These are phyloP conservation scores for Stenopsyche tienmushanensis DNA, from an alignment of 1,140 invertebrate genomes.

Conservation along the genomic window DNA sequence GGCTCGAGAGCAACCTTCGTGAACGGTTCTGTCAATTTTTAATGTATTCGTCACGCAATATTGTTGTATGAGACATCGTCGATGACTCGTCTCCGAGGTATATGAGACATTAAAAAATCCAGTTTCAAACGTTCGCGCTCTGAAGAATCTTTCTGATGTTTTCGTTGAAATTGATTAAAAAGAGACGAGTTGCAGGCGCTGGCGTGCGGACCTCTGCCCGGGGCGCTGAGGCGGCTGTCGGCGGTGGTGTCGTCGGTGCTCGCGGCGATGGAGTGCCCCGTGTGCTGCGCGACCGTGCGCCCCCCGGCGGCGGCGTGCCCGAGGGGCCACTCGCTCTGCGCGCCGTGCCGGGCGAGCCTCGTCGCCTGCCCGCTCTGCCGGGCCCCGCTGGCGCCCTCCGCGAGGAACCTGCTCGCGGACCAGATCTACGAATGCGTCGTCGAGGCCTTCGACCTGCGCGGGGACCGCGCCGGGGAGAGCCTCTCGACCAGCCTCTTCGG, in stretches of 20 bases:
- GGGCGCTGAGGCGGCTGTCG: conserved; percentile 54
- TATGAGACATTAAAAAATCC: no score
- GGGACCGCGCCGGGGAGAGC: conserved; percentile 44
- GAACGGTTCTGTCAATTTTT: no score
- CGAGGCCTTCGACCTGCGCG: conserved; percentile 52
- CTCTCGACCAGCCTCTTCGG: conserved; percentile 43
- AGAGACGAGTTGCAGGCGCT: no score
- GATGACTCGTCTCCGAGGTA: no score
- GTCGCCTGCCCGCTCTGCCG: conserved; percentile 64
- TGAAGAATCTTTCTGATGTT: no score
- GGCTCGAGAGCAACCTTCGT: no score
- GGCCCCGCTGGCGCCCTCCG: conserved; percentile 50
- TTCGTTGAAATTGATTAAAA: no score
- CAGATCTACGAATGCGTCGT: conserved; percentile 54
- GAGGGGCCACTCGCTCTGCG: conserved; percentile 66
- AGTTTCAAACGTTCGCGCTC: no score
- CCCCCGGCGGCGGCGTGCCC: conserved; percentile 67
- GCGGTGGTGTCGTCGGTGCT: conserved; percentile 55
- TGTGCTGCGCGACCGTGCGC: conserved; percentile 60
- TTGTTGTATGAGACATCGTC: no score
- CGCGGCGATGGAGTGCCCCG: conserved; percentile 63
- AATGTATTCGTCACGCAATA: no score
- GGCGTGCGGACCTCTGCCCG: conserved; percentile 57
- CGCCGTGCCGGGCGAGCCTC: conserved; percentile 59
- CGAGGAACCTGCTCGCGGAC: conserved; percentile 58